These are phyloP conservation scores for Labeo catla DNA, from an alignment of 2,113 vertebrate genomes.

Conservation along the genomic window DNA sequence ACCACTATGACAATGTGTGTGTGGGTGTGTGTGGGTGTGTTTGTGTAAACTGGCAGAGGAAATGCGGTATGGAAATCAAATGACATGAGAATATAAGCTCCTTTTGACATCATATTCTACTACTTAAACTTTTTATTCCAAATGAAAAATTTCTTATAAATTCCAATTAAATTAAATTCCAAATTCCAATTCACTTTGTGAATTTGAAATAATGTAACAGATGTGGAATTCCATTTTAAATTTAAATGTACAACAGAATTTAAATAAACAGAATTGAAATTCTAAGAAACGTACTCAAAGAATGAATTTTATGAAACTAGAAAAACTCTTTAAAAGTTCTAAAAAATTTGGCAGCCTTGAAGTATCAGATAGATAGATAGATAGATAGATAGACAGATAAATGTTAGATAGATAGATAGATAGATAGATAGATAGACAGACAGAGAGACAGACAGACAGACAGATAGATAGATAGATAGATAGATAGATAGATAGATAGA, in stretches of 20 bases:
- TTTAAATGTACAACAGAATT: background rate
- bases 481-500: background rate
- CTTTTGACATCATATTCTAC: background rate
- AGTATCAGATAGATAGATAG: background rate
- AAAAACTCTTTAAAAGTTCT: background rate
- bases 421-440: no score
- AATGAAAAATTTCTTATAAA: background rate
- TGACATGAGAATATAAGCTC: background rate
- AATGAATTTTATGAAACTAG: background rate
- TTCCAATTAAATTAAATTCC: background rate
- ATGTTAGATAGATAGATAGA: no score
- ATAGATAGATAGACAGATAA: background rate
- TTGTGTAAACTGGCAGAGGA: background rate
- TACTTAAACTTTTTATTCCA: background rate
- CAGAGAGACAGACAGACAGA: no score
- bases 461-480: background rate
- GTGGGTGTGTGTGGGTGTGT: slow-evolving; percentile 20
- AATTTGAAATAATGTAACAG: background rate
- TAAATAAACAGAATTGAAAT: background rate
- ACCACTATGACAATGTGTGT: slow-evolving; percentile 46
- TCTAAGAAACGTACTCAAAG: background rate
- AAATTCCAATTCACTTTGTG: background rate
- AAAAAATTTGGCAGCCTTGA: background rate
- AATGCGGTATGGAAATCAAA: slow-evolving; percentile 14
- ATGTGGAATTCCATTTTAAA: background rate